phyloP scores from a whole-genome alignment of 2,113 vertebrate genomes.

The Dinomys branickii region DNA sequence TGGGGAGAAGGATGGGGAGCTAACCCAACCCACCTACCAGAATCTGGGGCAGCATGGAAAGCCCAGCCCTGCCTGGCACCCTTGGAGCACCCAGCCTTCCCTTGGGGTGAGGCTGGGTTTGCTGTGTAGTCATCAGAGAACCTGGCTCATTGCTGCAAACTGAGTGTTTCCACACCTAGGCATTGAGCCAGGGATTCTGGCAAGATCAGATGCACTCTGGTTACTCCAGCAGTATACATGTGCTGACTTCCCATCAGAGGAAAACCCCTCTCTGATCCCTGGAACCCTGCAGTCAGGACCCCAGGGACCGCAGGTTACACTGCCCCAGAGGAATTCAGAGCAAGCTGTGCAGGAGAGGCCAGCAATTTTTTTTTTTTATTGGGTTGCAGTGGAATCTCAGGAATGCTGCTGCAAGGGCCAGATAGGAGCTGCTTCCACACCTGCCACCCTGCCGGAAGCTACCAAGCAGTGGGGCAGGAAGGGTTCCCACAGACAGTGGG shows the following conservation, averaged over 20 bases:
- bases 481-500: neutral
- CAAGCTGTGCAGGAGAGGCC: neutral
- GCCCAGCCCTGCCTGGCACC: neutral
- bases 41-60: fast-evolving
- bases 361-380: neutral
- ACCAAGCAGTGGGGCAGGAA: neutral
- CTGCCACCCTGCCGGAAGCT: neutral
- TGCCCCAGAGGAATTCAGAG: neutral
- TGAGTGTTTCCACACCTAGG: neutral
- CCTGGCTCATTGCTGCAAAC: neutral
- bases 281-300: neutral
- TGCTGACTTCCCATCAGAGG: neutral
- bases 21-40: neutral
- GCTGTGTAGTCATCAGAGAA: neutral
- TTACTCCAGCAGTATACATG: neutral
- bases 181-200: neutral
- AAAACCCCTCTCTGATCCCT: neutral
- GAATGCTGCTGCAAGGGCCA: neutral
- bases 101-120: too few relatives aligned
- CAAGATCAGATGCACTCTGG: neutral
- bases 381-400: neutral
- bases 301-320: neutral
- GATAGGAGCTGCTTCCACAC: too few relatives aligned
- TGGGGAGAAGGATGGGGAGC: neutral
- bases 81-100: neutral